Conservation (phyloP, 2,888 invertebrate species). For the Trilocha varians region DNA sequence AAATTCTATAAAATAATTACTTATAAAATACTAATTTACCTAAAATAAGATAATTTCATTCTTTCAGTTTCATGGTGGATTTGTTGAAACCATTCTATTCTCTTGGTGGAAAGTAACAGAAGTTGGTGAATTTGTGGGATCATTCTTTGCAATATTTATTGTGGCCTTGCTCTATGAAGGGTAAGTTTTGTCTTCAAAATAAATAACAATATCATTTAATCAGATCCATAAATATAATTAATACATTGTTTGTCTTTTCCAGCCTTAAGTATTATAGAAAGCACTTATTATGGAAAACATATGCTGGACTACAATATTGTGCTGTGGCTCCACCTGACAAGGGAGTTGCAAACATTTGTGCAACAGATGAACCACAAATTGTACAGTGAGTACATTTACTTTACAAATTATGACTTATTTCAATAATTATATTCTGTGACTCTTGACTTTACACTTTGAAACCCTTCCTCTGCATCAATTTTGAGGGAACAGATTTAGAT, state of each 20-base stretch:
- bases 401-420: too few relatives aligned
- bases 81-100: conserved; percentile 83
- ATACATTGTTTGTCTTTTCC: conserved; percentile 24
- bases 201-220: not conserved
- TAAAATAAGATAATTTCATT: conserved; percentile 28
- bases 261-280: conserved; percentile 80
- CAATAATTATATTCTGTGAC: too few relatives aligned
- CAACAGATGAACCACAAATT: conserved; percentile 78
- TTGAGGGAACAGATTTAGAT: too few relatives aligned
- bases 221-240: not conserved
- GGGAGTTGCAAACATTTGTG: conserved; percentile 69
- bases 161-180: conserved; percentile 97
- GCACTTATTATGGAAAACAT: conserved; percentile 89
- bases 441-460: too few relatives aligned
- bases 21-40: not conserved
- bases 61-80: conserved; percentile 88
- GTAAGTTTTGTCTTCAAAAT: conserved; percentile 52
- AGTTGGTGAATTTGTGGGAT: conserved; percentile 85
- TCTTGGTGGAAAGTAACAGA: conserved; percentile 85
- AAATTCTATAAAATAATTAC: too few relatives aligned
- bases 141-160: conserved; percentile 92
- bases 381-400: conserved; percentile 75
- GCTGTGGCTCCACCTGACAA: conserved; percentile 86
- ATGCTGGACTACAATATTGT: conserved; percentile 87
- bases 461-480: too few relatives aligned